Base-by-base conservation (phyloP, 2,113 vertebrate genomes). In the Balaenoptera acutorostrata region DNA sequence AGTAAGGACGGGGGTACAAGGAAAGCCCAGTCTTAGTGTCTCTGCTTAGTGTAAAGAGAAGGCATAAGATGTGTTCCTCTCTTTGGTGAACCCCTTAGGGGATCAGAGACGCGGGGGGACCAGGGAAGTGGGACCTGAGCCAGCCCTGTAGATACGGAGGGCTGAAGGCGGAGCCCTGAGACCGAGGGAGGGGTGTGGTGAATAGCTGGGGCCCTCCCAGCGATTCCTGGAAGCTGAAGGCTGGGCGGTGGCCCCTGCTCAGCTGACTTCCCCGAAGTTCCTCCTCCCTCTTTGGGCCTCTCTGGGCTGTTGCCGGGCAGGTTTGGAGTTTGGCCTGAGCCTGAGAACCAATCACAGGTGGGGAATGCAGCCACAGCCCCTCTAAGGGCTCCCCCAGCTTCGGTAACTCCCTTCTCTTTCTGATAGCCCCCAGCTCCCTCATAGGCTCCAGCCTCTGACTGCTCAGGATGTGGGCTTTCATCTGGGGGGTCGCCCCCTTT, bases 291-390 rank as follows among this genome's bases (percentile, higher is more conserved):
- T 33, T 31, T 21, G n/a, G 75, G 90, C 91, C 96, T 85, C 83
- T 84, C 18, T 4, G 71, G 93, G 94, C 93, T 98, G 98, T 98
- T 98, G 98, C 98, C 68, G 96, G 97, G 98, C 96, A 68, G 86
- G 88, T 86, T 89, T 96, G 75, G 49, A 36, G 90, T 80, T 61
- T 55, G 49, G 83, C 82, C 80, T 44, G 46, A 27, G 87, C 21
- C 33, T 46, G 52, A 82, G 90, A 89, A 21, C 98, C 97, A 98
- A 98, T 98, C 93, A 55, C 88, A 93, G 93, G 77, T 91, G 75
- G 77, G 29, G 90, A 41, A 25, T 0, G n/a, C 46, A 33, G 86
- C 41, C 72, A 3, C 66, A 29, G 44, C 49, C 64, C 57, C 13
- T 55, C 31, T 36, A 17, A 21, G 46, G n/a, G 64, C 29, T 55